Conservation (phyloP, 2,797 vertebrate genomes). For the Coccyzus lansbergi region DNA sequence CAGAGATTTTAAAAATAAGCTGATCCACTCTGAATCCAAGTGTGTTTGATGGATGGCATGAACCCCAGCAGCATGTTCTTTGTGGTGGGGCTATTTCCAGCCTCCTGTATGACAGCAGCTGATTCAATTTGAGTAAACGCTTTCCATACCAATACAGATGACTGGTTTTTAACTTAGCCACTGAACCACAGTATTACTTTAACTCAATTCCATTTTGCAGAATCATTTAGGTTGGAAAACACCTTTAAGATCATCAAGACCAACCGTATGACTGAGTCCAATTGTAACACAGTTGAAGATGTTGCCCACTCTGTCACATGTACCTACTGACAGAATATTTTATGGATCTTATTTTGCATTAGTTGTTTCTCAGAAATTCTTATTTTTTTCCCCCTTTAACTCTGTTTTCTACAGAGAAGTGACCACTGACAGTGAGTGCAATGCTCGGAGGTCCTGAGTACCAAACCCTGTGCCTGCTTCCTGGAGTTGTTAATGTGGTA, state of each 20-base stretch:
- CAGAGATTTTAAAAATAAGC: neutral
- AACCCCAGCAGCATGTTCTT: neutral
- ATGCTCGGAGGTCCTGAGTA: neutral
- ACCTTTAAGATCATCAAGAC: too few species aligned
- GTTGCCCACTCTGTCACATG: neutral
- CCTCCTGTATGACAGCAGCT: constrained; percentile 11
- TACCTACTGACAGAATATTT: neutral
- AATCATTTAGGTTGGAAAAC: too few species aligned
- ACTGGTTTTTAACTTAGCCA: constrained; percentile 17
- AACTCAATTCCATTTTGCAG: too few species aligned
- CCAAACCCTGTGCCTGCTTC: neutral
- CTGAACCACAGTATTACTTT: neutral
- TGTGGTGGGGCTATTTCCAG: neutral
- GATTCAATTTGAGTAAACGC: neutral
- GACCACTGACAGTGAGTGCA: neutral
- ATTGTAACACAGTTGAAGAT: neutral
- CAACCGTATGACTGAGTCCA: too few species aligned
- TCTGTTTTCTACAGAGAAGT: neutral
- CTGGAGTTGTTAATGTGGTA: neutral
- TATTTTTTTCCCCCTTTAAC: neutral
- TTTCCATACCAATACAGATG: neutral
- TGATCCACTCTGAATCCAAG: neutral
- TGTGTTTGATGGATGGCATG: neutral
- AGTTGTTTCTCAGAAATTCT: neutral
- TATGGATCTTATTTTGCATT: neutral